Percentiles rank a stretch among this genome's conserved stretches.
Conservation (phyloP, 2,888 invertebrate genomes). For the Plebejus argus region DNA sequence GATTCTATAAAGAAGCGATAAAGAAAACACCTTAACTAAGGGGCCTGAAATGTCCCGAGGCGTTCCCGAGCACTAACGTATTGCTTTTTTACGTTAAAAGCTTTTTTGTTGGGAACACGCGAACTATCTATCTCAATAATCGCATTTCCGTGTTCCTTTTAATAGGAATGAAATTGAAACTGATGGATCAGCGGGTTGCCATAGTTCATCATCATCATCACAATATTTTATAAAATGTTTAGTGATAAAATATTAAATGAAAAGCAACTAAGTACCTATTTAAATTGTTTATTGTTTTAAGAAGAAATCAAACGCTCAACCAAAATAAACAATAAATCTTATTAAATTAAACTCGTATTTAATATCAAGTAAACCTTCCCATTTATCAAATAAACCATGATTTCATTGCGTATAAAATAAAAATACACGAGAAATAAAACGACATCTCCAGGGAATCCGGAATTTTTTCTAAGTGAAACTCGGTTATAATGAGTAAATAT, state of each 20-base stretch:
- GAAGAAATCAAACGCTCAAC: not conserved
- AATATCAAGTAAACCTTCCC: not conserved
- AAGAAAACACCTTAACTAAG: too few species aligned
- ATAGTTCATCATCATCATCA: not conserved
- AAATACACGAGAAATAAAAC: not conserved
- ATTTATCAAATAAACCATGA: not conserved
- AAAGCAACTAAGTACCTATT: too few species aligned
- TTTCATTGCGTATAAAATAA: not conserved
- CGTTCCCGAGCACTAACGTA: slow-evolving; percentile 3
- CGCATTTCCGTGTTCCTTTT: not conserved
- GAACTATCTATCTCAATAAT: slow-evolving; percentile 23
- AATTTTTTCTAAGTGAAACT: slow-evolving; percentile 11
- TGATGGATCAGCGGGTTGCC: not conserved
- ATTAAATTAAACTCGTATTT: not conserved
- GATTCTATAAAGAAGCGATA: too few species aligned
- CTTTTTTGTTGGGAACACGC: slow-evolving; percentile 11
- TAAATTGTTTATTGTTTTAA: too few species aligned
- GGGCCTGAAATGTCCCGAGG: not conserved
- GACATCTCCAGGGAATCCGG: not conserved
- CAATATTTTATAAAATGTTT: not conserved
- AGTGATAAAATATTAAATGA: not conserved
- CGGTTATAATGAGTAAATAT: slow-evolving; percentile 24
- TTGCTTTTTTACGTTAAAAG: slow-evolving; percentile 24
- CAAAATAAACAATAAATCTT: not conserved
- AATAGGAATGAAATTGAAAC: not conserved